Evolutionary conservation across 2,113 vertebrate genomes (phyloP).

Genomic region (Orientallactaga bullata): DNA sequence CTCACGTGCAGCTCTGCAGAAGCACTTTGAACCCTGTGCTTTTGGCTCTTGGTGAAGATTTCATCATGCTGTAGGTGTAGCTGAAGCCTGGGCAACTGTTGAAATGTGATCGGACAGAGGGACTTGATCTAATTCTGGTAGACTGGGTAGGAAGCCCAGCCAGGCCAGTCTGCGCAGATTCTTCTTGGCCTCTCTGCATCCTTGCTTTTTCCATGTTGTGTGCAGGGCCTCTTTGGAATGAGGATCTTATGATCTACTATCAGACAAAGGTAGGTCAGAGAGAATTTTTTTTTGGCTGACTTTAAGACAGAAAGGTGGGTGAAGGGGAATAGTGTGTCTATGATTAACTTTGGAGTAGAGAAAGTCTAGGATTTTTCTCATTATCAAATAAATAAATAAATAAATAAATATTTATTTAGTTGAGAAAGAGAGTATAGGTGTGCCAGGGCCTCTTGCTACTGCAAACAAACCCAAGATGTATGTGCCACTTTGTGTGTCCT

Average conservation of each 20-base stretch:
- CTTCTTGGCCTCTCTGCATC: neutral
- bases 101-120: too few species aligned
- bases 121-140: neutral
- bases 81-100: neutral
- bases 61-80: neutral
- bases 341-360: neutral
- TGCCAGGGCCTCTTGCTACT: too few species aligned
- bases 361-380: neutral
- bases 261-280: neutral
- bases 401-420: too few species aligned
- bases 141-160: neutral
- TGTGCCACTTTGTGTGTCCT: neutral
- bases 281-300: neutral
- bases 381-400: too few species aligned
- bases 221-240: neutral
- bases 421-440: too few species aligned
- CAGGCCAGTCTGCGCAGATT: neutral
- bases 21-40: neutral
- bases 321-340: neutral
- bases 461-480: too few species aligned
- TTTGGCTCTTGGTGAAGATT: neutral
- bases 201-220: neutral
- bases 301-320: neutral
- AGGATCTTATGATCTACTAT: neutral
- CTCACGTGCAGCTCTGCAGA: too few species aligned